Base-by-base conservation (phyloP, 2,888 invertebrate species). In the Philaethria dido region DNA sequence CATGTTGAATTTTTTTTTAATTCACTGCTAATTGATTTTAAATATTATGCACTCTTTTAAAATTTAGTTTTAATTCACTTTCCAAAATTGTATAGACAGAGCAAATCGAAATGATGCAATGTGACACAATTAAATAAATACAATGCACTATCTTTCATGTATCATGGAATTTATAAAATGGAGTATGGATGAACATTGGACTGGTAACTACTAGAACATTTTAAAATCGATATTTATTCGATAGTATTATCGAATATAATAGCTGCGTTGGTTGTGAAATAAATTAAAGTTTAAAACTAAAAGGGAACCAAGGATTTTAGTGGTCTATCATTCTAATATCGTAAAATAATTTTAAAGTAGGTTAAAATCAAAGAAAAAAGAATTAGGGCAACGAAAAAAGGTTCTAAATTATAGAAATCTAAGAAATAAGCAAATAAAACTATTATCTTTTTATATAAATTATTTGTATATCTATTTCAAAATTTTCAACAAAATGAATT, bases 1-100 rank as follows among this genome's bases (percentile, higher is more conserved):
- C 95, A 95, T 95, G 77, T 77, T 88, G 81, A 73, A 48, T 60
- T 52, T 62, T 68, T 3, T 55, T 29, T 59, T n/a, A 42, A 57
- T 50, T 42, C 39, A 42, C 16, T 36, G 36, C 11, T 14, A 47
- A 13, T 16, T n/a, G 16, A n/a, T 25, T 62, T 48, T 5, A n/a
- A 33, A 42, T 22, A 39, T 22, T n/a, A 14, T 20, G 5, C 42
- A 57, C 8, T 57, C 14, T 57, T 8, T 42, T n/a, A n/a, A 42
- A 16, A 22, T 3, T 14, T 42, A 16, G 42, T n/a, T n/a, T 25
- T 22, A 39, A 42, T 42, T 9, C 42, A 57, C n/a, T 16, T 57
- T 11, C n/a, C 16, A 45, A 47, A 62, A 62, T 62, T 62, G 59
- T 60, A 36, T 63, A 36, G 14, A 25, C 5, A 25, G 25, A 36